A percentile compares a stretch with the other conserved stretches of the same genome.
phyloP scores from a whole-genome alignment of 1,140 invertebrate species.

The Drosophila sturtevanti region DNA sequence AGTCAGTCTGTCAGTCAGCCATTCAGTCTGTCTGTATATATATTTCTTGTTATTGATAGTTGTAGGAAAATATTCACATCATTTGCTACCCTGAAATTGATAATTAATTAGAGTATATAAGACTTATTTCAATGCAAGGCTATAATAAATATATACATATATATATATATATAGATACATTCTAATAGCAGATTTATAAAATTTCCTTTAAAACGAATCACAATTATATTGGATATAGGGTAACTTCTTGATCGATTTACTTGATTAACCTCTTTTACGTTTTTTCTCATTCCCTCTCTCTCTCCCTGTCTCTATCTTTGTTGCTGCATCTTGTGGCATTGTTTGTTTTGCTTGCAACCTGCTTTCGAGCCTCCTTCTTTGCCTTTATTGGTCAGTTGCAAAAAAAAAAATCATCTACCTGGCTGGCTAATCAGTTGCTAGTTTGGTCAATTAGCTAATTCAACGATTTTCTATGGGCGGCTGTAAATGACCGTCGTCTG shows the following conservation, averaged over 20 bases:
- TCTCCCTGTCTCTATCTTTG: conserved; percentile 35
- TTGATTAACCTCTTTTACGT: neutral
- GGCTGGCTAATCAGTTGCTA: conserved; percentile 52
- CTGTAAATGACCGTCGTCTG: conserved; percentile 6
- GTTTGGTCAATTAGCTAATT: conserved; percentile 44
- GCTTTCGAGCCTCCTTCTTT: conserved; percentile 1
- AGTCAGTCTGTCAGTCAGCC: conserved; percentile 11
- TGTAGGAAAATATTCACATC: conserved; percentile 23
- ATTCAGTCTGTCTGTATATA: conserved; percentile 17
- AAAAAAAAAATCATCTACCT: conserved; percentile 44
- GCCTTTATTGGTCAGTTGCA: conserved; percentile 53
- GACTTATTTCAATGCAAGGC: neutral
- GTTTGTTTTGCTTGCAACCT: conserved; percentile 9
- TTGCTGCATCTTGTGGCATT: conserved; percentile 33
- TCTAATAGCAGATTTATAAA: too few relatives aligned
- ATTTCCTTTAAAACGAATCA: too few relatives aligned
- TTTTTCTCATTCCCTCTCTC: too few relatives aligned
- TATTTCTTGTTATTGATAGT: conserved; percentile 62
- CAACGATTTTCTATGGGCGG: conserved; percentile 7
- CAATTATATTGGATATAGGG: neutral
- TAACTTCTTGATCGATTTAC: neutral
- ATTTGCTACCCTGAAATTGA: conserved; percentile 18
- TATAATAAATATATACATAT: too few relatives aligned
- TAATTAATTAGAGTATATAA: conserved; percentile 1
- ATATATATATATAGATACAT: too few relatives aligned